Evolutionary conservation across 35 echinoderm and acorn worm species (phyloP), one percentile per base, ranked within the genome.

Genomic region (Ophiothrix spiculata): DNA sequence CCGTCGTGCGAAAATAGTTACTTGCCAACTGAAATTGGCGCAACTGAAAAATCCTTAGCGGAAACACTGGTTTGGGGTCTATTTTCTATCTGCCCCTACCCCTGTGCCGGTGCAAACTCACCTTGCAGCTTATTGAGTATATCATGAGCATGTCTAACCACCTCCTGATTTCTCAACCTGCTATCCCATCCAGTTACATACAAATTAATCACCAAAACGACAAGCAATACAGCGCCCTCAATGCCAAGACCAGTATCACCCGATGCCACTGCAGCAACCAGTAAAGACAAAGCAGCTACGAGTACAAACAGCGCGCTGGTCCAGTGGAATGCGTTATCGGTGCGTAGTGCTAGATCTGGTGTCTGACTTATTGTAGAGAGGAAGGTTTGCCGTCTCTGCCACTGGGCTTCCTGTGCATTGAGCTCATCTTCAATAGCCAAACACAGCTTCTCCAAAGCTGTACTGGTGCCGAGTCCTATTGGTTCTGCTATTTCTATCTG

Each of bases 121-220:
- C 92, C 92, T 90, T 81, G 38, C 25, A 94, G 38, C 36, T 84
- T 74, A 29, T 80, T 56, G 41, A 94, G 42, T 25, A 94, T 17
- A 13, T 64, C 74, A 29, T 87, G 74, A 3, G 88, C 78, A 31
- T 87, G 92, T 25, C 74, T 36, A 1, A 91, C 42, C 46, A 93
- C 73, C 49, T 97, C 95, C n/a, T 74, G 78, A 17, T 90, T 76
- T 33, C 87, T 86, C 64, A 97, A 86, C 17, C 40, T 81, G 35
- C 80, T 69, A 82, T 97, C 88, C 88, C 95, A 93, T 13, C 88
- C 88, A 39, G 87, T 87, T 56, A 91, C 42, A 45, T 78, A 97
- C n/a, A 85, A 40, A 83, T 97, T 97, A 16, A 97, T 16, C 31
- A 79, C 33, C 25, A 93, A 45, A 19, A 91, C 87, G 23, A 93